phyloP scores from a whole-genome alignment of 2,888 invertebrate genomes.

The Pristionchus exspectatus region DNA sequence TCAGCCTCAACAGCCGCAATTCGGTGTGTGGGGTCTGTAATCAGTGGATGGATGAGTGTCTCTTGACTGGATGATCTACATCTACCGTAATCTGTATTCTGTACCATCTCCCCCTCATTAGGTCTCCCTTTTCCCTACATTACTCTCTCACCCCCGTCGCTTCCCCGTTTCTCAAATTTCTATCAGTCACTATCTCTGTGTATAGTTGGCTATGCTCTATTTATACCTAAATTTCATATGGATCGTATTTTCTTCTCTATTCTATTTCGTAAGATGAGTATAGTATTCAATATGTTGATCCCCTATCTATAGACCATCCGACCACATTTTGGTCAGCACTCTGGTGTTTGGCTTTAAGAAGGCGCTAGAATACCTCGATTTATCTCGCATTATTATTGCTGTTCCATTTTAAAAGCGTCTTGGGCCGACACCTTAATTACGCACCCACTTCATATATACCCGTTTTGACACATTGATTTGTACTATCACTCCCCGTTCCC shows the following conservation, averaged over 20 bases:
- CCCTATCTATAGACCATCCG: conserved; percentile 39
- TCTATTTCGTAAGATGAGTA: conserved; percentile 3
- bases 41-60: neutral
- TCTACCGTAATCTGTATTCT: conserved; percentile 14
- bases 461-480: conserved; percentile 50
- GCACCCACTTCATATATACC: conserved; percentile 11
- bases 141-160: conserved; percentile 43
- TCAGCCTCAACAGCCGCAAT: conserved; percentile 32
- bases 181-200: neutral
- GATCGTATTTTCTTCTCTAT: conserved; percentile 39
- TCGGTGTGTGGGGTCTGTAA: conserved; percentile 51
- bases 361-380: conserved; percentile 46
- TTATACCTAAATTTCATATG: conserved; percentile 38
- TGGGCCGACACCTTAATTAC: conserved; percentile 12
- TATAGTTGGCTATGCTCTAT: conserved; percentile 16
- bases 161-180: neutral
- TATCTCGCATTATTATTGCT: conserved; percentile 26
- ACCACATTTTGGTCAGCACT: conserved; percentile 49
- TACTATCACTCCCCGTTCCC: conserved; percentile 13
- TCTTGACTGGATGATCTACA: neutral
- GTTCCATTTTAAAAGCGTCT: conserved; percentile 2
- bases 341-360: conserved; percentile 48
- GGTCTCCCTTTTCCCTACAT: neutral
- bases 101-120: conserved; percentile 10
- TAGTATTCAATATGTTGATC: conserved; percentile 45